These are phyloP conservation scores for Stegana nigrithorax DNA, from an alignment of 2,888 invertebrate species.

Conservation along the genomic window DNA sequence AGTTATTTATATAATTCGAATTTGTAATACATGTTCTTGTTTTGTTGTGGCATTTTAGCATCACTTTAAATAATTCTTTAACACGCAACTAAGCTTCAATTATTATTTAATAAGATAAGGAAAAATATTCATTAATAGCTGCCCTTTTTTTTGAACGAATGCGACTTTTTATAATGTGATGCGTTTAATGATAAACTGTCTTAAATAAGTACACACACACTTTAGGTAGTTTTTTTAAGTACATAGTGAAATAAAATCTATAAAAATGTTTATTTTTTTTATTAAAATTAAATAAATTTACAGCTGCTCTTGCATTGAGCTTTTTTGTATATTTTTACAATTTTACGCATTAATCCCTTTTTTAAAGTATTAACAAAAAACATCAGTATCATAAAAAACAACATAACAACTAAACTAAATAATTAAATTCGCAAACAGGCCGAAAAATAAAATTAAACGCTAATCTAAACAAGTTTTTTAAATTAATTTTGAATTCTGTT, in stretches of 20 bases:
- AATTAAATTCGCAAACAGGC: conserved; percentile 15
- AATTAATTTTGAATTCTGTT: conserved; percentile 13
- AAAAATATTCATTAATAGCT: conserved; percentile 15
- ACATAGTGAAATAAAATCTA: conserved; percentile 35
- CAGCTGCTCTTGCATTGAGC: too few relatives aligned
- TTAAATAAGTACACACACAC: too few relatives aligned
- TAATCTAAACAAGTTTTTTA: conserved; percentile 10
- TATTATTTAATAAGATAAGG: conserved; percentile 30
- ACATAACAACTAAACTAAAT: conserved; percentile 37
- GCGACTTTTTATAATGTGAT: too few relatives aligned
- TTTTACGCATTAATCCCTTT: conserved; percentile 33
- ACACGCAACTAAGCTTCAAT: conserved; percentile 21
- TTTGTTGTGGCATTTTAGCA: background rate
- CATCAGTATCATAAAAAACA: conserved; percentile 16
- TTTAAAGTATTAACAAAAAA: conserved; percentile 19
- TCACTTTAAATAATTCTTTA: conserved; percentile 31
- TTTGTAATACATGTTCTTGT: background rate
- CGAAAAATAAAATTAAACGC: conserved; percentile 24
- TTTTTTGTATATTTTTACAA: conserved; percentile 38
- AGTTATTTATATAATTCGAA: conserved; percentile 17
- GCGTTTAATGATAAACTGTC: too few relatives aligned
- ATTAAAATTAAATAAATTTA: conserved; percentile 48
- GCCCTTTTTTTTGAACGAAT: too few relatives aligned
- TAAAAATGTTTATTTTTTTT: conserved; percentile 43
- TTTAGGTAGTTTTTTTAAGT: conserved; percentile 33